phyloP scores from a whole-genome alignment of 2,113 vertebrate genomes.

The Elephas maximus region DNA sequence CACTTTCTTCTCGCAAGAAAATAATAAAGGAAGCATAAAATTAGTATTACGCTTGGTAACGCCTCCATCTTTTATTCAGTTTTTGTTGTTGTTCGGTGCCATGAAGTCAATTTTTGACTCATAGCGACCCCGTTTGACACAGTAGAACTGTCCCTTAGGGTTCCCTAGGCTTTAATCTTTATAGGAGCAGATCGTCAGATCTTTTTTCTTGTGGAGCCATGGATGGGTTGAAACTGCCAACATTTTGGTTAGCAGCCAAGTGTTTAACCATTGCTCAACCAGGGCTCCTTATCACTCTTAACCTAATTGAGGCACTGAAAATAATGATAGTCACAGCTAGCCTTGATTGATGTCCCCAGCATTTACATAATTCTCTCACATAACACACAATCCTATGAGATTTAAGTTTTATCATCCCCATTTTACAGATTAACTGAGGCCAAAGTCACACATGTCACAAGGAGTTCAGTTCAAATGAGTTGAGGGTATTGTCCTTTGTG shows the following conservation, averaged over 20 bases:
- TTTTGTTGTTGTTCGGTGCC: background rate
- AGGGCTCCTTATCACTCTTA: background rate
- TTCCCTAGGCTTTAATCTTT: too few species aligned
- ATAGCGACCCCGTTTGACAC: too few species aligned
- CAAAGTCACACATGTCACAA: background rate
- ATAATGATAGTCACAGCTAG: too few species aligned
- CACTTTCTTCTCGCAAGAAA: slow-evolving; percentile 6
- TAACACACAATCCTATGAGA: background rate
- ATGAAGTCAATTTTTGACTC: too few species aligned
- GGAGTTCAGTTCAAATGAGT: background rate
- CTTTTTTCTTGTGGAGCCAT: too few species aligned
- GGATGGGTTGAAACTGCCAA: too few species aligned
- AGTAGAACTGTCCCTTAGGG: too few species aligned
- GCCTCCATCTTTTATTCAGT: background rate
- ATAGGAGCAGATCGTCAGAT: too few species aligned
- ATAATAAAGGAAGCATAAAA: background rate
- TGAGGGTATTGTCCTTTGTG: background rate
- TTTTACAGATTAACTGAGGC: background rate
- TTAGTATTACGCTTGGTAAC: background rate
- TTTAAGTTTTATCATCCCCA: background rate
- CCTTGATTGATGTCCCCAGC: accelerated
- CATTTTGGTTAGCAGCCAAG: too few species aligned
- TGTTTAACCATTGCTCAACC: too few species aligned
- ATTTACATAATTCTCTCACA: background rate
- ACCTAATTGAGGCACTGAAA: background rate